Evolutionary conservation across 1,140 invertebrate species (phyloP).

Genomic region (Artemia franciscana): DNA sequence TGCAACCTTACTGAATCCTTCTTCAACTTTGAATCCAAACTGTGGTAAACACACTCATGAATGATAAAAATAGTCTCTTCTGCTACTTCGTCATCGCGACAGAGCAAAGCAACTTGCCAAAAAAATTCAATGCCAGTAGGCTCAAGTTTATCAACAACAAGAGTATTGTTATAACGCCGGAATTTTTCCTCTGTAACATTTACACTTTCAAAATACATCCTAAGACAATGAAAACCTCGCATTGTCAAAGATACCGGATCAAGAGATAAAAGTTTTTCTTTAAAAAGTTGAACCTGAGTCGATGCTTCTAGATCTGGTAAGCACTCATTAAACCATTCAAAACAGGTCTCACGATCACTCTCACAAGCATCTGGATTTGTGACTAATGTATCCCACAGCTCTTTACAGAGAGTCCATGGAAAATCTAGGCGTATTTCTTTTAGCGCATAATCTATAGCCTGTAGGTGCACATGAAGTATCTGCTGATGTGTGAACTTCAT

Average conservation of each 20-base stretch:
- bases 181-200: conserved; percentile 25
- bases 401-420: conserved; percentile 24
- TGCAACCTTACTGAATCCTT: conserved; percentile 25
- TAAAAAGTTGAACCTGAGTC: conserved; percentile 25
- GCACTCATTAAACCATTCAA: conserved; percentile 27
- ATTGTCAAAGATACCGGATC: conserved; percentile 22
- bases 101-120: conserved; percentile 27
- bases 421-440: conserved; percentile 28
- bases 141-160: conserved; percentile 24
- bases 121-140: conserved; percentile 26
- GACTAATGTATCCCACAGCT: conserved; percentile 27
- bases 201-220: conserved; percentile 27
- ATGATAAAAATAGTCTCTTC: conserved; percentile 24
- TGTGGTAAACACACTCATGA: conserved; percentile 24
- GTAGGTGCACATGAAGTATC: conserved; percentile 25
- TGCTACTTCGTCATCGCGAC: conserved; percentile 23
- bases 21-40: conserved; percentile 23
- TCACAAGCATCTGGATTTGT: conserved; percentile 23
- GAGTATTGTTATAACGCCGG: conserved; percentile 9
- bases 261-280: conserved; percentile 24
- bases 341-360: conserved; percentile 25
- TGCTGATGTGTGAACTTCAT: conserved; percentile 25
- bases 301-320: conserved; percentile 26
- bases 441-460: conserved; percentile 26
- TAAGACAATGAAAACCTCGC: conserved; percentile 27